Base-by-base conservation (phyloP, 2,113 vertebrate species). In the Thalassarche chlororhynchos region DNA sequence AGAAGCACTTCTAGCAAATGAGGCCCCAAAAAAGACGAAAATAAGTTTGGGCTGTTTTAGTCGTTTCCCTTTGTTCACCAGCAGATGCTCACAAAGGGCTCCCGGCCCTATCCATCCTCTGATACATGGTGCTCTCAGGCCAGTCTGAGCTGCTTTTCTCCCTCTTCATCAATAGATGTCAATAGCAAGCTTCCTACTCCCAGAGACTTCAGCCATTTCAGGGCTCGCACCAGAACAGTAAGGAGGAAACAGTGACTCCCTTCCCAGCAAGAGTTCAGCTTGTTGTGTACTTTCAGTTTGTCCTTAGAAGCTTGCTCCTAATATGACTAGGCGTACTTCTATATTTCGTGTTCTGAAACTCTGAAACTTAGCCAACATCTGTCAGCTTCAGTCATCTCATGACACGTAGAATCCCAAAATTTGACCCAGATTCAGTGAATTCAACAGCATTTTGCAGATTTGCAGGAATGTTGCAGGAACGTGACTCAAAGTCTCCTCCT, bases 161-260 rank as follows among this genome's bases (percentile, higher is more conserved):
- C 54, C 38, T 95, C 84, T 97, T 90, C 95, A 97, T 96, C 96
- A 97, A 97, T 88, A 97, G 96, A 95, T 97, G 97, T 97, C 96
- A 96, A 97, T 42, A 96, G 97, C 92, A 97, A 97, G 95, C 95
- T 97, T 96, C 91, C 81, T 89, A 89, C 57, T 94, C 74, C 81
- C 61, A 76, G 46, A 93, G 28, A 89, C 61, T 91, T 96, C 91
- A 76, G 92, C 91, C 93, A 88, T 97, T 96, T 93, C 90, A 88
- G 61, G 34, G 62, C 61, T 95, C 2, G 2, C 40, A 88, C 19
- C 49, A 83, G 57, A 76, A 91, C 20, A 60, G 21, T 31, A 49
- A 72, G 58, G 46, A 87, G 40, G 38, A 95, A 88, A 80, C 2
- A 80, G 25, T 57, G 40, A 90, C 58, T 88, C 57, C 17, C 36